Evolutionary conservation across 2,888 invertebrate species (phyloP).

Genomic region (Dolichomitus sp.): DNA sequence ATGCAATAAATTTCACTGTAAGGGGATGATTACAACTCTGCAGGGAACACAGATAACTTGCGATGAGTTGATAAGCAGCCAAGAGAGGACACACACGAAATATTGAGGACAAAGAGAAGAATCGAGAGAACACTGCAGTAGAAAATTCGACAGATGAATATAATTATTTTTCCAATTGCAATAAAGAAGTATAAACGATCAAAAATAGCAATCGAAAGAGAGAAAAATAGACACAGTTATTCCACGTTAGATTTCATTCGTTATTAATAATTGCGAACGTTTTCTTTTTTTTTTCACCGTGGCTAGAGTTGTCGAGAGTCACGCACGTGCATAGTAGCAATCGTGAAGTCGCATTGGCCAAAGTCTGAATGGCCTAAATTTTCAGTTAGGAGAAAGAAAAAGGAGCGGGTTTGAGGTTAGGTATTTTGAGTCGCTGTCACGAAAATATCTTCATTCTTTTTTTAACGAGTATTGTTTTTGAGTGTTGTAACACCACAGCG

Average conservation of each 20-base stretch:
- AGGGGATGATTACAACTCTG: too few relatives aligned
- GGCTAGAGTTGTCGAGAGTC: conserved; percentile 48
- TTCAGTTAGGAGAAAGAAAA: conserved; percentile 35
- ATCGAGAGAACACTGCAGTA: conserved; percentile 63
- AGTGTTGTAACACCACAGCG: conserved; percentile 32
- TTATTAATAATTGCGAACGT: conserved; percentile 72
- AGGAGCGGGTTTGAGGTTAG: not conserved
- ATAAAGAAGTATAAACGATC: conserved; percentile 30
- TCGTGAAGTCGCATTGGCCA: conserved; percentile 47
- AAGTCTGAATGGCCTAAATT: conserved; percentile 45
- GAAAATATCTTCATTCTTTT: conserved; percentile 40
- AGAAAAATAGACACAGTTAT: conserved; percentile 54
- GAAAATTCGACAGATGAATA: conserved; percentile 18
- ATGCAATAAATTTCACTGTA: too few relatives aligned
- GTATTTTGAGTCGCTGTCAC: conserved; percentile 43
- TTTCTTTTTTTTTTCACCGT: conserved; percentile 34
- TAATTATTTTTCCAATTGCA: conserved; percentile 8
- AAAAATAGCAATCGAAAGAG: conserved; percentile 41
- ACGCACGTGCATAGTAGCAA: conserved; percentile 55
- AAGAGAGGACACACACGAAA: conserved; percentile 65
- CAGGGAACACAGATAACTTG: conserved; percentile 54
- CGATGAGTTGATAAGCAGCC: conserved; percentile 59
- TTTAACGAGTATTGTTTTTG: conserved; percentile 32
- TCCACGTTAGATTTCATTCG: conserved; percentile 58
- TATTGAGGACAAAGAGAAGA: conserved; percentile 66